phyloP scores from a whole-genome alignment of 2,888 invertebrate genomes.

The Nezara viridula region DNA sequence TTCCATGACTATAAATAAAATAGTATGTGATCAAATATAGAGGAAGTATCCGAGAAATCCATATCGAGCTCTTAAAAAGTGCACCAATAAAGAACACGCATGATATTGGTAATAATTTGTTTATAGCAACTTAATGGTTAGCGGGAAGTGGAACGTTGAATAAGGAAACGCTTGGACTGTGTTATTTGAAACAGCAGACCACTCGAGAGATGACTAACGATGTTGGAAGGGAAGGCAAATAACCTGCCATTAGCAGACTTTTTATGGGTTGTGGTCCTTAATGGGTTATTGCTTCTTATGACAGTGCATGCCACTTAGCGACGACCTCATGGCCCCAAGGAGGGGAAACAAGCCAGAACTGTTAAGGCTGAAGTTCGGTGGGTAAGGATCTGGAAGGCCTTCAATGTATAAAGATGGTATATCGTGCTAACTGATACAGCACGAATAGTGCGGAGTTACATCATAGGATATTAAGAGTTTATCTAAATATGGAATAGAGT shows the following conservation, averaged over 20 bases:
- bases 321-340: not conserved
- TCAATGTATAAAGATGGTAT: not conserved
- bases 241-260: not conserved
- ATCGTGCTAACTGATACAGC: not conserved
- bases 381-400: not conserved
- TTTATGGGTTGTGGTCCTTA: not conserved
- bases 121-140: not conserved
- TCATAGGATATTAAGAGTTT: not conserved
- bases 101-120: not conserved
- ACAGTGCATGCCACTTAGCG: not conserved
- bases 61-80: not conserved
- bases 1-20: too few relatives aligned
- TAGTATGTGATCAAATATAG: not conserved
- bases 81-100: not conserved
- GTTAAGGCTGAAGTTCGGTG: not conserved
- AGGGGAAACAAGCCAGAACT: not conserved
- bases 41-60: not conserved
- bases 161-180: not conserved
- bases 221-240: not conserved
- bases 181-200: not conserved
- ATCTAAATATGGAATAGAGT: not conserved
- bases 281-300: slow-evolving; percentile 4
- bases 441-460: not conserved
- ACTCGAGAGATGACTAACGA: not conserved
- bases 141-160: not conserved